phyloP scores from a whole-genome alignment of 2,888 invertebrate genomes.

The Pollenia amentaria region DNA sequence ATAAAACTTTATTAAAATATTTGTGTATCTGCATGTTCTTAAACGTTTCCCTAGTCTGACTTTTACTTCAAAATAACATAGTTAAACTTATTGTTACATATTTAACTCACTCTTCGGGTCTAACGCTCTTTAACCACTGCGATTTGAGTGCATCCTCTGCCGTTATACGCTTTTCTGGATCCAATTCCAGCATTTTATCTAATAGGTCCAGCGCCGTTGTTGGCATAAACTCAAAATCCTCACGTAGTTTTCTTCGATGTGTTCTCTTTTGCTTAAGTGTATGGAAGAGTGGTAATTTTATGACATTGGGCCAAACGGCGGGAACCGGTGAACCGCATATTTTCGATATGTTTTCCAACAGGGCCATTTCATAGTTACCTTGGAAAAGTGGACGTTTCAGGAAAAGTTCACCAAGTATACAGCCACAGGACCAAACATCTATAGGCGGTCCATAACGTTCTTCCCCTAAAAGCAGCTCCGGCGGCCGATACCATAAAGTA shows the following conservation, averaged over 20 bases:
- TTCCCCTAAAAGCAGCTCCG: constrained; percentile 97
- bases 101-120: constrained; percentile 93
- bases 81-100: constrained; percentile 45
- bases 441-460: constrained; percentile 98
- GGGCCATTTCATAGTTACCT: constrained; percentile 96
- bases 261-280: constrained; percentile 95
- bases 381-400: constrained; percentile 97
- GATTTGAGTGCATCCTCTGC: constrained; percentile 97
- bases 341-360: constrained; percentile 96
- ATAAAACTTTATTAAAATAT: too few species aligned
- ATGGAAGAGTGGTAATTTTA: constrained; percentile 95
- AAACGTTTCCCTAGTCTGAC: background rate
- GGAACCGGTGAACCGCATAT: constrained; percentile 98
- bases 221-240: constrained; percentile 97
- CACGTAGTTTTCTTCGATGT: constrained; percentile 94
- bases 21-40: background rate
- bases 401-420: constrained; percentile 99
- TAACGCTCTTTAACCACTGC: constrained; percentile 95
- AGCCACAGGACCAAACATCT: constrained; percentile 99
- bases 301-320: constrained; percentile 98
- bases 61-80: background rate
- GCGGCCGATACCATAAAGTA: constrained; percentile 99
- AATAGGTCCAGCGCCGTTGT: constrained; percentile 93
- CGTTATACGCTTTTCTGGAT: constrained; percentile 96
- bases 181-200: constrained; percentile 97